phyloP scores from a whole-genome alignment of 2,113 vertebrate species.

The Pardalotus punctatus region DNA sequence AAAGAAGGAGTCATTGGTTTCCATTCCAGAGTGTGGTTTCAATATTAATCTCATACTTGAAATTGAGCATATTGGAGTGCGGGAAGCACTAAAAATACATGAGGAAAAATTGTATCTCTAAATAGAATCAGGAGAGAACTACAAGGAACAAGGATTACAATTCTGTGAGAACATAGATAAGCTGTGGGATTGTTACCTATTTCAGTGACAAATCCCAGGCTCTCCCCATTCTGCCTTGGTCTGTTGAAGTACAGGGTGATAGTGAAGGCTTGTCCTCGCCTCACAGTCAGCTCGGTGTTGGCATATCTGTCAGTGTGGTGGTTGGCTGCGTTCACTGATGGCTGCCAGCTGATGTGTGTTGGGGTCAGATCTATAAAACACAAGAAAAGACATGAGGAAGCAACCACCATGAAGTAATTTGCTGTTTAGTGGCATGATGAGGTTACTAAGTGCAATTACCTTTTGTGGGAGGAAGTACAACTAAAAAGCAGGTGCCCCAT shows the following conservation, averaged over 20 bases:
- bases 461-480: not conserved
- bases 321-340: slow-evolving; percentile 7
- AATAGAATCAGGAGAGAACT: not conserved
- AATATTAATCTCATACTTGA: not conserved
- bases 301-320: slow-evolving; percentile 72
- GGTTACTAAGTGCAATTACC: not conserved
- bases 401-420: not conserved
- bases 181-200: slow-evolving; percentile 59
- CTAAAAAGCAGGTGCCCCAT: not conserved
- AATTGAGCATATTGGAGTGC: accelerated
- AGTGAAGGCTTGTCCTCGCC: slow-evolving; percentile 67
- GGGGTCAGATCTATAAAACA: slow-evolving; percentile 45
- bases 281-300: slow-evolving; percentile 48
- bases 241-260: slow-evolving; percentile 68
- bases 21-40: not conserved
- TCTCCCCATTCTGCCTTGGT: slow-evolving; percentile 39
- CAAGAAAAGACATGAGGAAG: not conserved
- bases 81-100: not conserved
- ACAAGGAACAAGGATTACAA: not conserved
- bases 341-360: slow-evolving; percentile 70
- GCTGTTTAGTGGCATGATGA: not conserved
- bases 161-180: not conserved
- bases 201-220: slow-evolving; percentile 67
- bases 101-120: not conserved
- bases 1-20: not conserved